Evolutionary conservation across 2,888 invertebrate genomes (phyloP).

Genomic region (Chalcosyrphus nemorum): DNA sequence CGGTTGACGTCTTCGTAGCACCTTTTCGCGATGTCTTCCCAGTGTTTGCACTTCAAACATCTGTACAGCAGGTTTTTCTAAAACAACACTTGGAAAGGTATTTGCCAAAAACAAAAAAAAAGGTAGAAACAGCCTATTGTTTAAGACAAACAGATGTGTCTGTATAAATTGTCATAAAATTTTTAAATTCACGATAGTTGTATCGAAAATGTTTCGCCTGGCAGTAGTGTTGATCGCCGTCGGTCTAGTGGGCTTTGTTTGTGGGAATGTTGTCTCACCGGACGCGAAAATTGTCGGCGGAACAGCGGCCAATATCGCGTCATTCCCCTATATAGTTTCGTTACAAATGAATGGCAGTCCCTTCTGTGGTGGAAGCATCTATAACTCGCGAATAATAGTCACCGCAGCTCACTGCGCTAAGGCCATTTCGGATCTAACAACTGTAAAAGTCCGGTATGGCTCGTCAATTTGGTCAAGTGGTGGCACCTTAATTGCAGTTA

Average conservation of each 20-base stretch:
- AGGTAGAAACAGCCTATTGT: no score
- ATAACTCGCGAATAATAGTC: constrained; percentile 77
- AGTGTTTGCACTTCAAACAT: not conserved
- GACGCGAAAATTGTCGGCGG: constrained; percentile 82
- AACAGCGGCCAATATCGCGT: constrained; percentile 78
- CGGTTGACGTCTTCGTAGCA: not conserved
- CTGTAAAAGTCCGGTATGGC: constrained; percentile 79
- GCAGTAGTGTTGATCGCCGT: not conserved
- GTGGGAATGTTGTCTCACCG: constrained; percentile 73
- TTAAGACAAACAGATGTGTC: not conserved
- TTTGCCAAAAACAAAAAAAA: constrained; percentile 17
- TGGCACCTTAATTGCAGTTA: constrained; percentile 79
- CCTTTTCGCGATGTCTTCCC: not conserved
- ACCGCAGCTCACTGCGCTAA: constrained; percentile 82
- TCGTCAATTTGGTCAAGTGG: constrained; percentile 77
- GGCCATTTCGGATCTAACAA: constrained; percentile 46
- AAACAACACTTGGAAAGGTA: not conserved
- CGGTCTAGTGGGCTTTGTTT: constrained; percentile 71
- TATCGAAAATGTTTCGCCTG: not conserved
- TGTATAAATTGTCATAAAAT: not conserved
- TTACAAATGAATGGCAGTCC: constrained; percentile 79
- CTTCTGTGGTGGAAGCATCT: constrained; percentile 82
- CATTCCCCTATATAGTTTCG: constrained; percentile 82
- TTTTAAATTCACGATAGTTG: not conserved
- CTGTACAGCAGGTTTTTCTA: not conserved